Evolutionary conservation across 1,140 invertebrate species (phyloP).

Genomic region (Portunus trituberculatus): DNA sequence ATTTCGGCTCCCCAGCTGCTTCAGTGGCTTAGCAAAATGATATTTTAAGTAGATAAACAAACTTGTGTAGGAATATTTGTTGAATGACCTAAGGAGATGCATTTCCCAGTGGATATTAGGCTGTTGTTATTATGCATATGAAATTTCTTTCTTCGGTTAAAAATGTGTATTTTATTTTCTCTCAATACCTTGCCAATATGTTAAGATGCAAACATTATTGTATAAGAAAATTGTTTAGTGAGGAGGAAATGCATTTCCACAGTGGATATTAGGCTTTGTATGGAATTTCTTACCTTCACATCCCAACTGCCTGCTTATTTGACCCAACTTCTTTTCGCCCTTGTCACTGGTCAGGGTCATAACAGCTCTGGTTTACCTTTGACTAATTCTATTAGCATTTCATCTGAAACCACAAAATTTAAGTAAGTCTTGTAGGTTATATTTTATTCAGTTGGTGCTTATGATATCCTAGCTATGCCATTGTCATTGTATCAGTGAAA

Average conservation of each 20-base stretch:
- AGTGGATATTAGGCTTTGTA: no score
- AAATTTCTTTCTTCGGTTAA: no score
- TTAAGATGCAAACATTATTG: no score
- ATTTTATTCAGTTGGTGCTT: background rate
- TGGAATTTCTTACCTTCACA: slow-evolving; percentile 38
- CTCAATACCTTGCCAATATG: no score
- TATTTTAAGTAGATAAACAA: slow-evolving; percentile 29
- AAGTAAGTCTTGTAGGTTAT: background rate
- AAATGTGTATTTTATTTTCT: no score
- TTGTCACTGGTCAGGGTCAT: slow-evolving; percentile 60
- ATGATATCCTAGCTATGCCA: background rate
- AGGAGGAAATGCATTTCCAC: no score
- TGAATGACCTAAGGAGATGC: slow-evolving; percentile 24
- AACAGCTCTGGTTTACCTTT: slow-evolving; percentile 55
- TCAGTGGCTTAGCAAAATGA: slow-evolving; percentile 61
- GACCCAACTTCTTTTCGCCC: slow-evolving; percentile 62
- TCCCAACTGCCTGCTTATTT: slow-evolving; percentile 51
- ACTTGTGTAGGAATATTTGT: slow-evolving; percentile 32
- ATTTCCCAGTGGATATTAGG: slow-evolving; percentile 1
- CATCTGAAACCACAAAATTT: slow-evolving; percentile 52
- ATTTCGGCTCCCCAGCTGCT: slow-evolving; percentile 49
- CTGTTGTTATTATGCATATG: background rate
- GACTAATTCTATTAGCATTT: slow-evolving; percentile 58
- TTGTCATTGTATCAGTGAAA: background rate
- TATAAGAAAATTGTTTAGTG: no score